Base-by-base conservation (phyloP, 2,888 invertebrate genomes). In the Creontiades dilutus region DNA sequence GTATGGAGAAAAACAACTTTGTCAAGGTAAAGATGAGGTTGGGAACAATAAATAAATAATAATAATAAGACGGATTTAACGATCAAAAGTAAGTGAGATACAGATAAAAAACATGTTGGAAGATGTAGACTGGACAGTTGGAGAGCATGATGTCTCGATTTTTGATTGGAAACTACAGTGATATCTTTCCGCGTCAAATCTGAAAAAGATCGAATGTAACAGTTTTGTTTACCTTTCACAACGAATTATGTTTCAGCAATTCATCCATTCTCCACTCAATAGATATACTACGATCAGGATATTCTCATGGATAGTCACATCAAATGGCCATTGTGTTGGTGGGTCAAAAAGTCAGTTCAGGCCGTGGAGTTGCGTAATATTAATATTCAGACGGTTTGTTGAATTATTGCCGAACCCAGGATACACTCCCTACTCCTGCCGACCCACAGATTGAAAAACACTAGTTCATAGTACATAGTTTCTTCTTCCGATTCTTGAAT, bases 141-240 rank as follows among this genome's bases (percentile, higher is more conserved):
- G 37, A 57, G 86, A 75, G 68, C 37, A 86, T 68, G 68, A 75
- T 86, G 86, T 47, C 86, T 75, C 86, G 85, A 68, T 68, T 86
- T 55, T 47, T 75, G 86, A 48, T 86, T 47, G 16, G 47, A 75
- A 47, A 75, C 86, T 86, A 86, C n/a, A 86, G 86, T 19, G 68
- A 47, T 75, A 86, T 86, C 75, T 86, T 86, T 76, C 86, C 86
- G 13, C 86, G 86, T 86, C 86, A 86, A 48, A 86, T 86, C 86
- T 86, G 86, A 86, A 86, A 86, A 86, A 86, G n/a, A 86, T 86
- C 57, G 85, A 85, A 28, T n/a, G n/a, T 68, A 23, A 68, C 4
- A 68, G 68, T 68, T 12, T 80, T 47, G n/a, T 47, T 46, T 28
- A 23, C 23, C 68, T 16, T 52, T 52, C 3, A 52, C 52, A 52